Conservation (phyloP, 2,797 vertebrate species). For the Coreius guichenoti region DNA sequence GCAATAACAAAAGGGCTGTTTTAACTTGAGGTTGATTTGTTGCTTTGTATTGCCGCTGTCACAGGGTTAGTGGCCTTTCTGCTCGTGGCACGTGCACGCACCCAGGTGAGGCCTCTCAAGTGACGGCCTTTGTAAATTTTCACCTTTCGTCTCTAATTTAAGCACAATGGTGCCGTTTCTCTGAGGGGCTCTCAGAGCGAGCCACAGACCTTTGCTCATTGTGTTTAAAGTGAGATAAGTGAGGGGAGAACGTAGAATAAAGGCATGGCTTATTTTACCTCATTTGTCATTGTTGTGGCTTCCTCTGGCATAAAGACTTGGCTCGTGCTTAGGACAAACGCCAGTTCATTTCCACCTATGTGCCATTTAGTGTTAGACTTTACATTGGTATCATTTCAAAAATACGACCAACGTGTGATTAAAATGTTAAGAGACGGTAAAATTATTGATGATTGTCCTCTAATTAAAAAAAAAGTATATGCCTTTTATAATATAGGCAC, state of each 20-base stretch:
- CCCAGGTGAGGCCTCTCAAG: conserved; percentile 70
- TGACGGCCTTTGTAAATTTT: conserved; percentile 67
- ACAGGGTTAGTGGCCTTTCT: conserved; percentile 57
- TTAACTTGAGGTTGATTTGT: conserved; percentile 49
- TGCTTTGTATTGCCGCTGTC: conserved; percentile 50
- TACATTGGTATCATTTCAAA: background rate
- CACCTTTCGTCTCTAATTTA: conserved; percentile 65
- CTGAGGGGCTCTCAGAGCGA: conserved; percentile 63
- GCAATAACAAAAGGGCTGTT: conserved; percentile 38
- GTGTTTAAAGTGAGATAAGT: conserved; percentile 66
- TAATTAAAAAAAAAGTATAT: background rate
- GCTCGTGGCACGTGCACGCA: conserved; percentile 65
- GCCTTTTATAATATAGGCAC: background rate
- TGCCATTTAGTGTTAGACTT: conserved; percentile 4
- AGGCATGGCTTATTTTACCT: conserved; percentile 62
- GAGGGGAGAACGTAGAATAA: conserved; percentile 58
- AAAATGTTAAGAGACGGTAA: background rate
- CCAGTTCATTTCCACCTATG: conserved; percentile 26
- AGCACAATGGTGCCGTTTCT: conserved; percentile 67
- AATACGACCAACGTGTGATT: background rate
- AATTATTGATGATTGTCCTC: background rate
- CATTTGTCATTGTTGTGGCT: conserved; percentile 58
- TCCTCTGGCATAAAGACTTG: conserved; percentile 42
- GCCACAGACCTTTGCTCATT: conserved; percentile 64
- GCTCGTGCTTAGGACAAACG: conserved; percentile 5